Evolutionary conservation across 2,888 invertebrate genomes (phyloP).

Genomic region (Marronus borbonicus): DNA sequence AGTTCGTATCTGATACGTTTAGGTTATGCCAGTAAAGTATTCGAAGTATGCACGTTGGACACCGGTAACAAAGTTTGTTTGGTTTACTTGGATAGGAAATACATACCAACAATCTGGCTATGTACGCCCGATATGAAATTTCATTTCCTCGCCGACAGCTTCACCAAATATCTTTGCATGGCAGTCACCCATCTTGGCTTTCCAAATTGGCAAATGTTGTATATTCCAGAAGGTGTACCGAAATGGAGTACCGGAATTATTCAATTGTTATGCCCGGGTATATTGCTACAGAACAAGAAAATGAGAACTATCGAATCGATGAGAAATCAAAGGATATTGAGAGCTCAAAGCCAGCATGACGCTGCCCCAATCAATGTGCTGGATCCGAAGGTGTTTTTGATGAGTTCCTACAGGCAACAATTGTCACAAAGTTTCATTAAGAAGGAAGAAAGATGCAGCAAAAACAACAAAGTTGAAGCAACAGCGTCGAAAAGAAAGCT

Average conservation of each 20-base stretch:
- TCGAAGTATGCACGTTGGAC: slow-evolving; percentile 60
- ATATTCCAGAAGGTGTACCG: slow-evolving; percentile 61
- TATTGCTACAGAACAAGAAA: slow-evolving; percentile 67
- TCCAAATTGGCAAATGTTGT: slow-evolving; percentile 85
- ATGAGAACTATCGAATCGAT: slow-evolving; percentile 35
- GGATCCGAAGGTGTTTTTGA: slow-evolving; percentile 47
- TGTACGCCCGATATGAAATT: slow-evolving; percentile 73
- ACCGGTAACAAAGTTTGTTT: slow-evolving; percentile 62
- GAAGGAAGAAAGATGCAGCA: slow-evolving; percentile 1
- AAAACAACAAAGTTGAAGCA: neutral
- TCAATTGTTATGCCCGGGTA: slow-evolving; percentile 82
- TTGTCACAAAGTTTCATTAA: neutral
- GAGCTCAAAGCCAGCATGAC: slow-evolving; percentile 16
- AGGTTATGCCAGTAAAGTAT: slow-evolving; percentile 63
- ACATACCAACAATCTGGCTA: slow-evolving; percentile 64
- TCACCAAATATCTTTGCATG: slow-evolving; percentile 90
- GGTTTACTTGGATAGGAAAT: slow-evolving; percentile 62
- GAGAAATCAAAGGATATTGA: slow-evolving; percentile 14
- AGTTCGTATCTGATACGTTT: slow-evolving; percentile 58
- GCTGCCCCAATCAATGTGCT: slow-evolving; percentile 31
- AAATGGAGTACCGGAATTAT: slow-evolving; percentile 77
- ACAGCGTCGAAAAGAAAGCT: neutral
- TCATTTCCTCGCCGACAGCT: slow-evolving; percentile 87
- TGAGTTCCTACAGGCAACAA: slow-evolving; percentile 13
- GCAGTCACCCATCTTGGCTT: slow-evolving; percentile 90